phyloP scores from a whole-genome alignment of 2,888 invertebrate species.

The Nymphalis polychloros region DNA sequence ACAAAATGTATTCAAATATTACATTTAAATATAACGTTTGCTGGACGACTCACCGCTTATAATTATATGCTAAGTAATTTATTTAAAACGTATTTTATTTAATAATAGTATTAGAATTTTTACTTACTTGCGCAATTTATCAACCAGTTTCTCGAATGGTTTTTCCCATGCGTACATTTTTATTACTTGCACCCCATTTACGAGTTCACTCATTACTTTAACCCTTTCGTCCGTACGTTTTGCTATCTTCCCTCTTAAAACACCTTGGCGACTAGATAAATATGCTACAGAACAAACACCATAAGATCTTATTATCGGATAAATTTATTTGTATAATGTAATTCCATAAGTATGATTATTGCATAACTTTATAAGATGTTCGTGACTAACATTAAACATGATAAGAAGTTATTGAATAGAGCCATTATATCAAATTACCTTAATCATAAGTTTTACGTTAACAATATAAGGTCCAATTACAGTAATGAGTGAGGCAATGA shows the following conservation, averaged over 20 bases:
- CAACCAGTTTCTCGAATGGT: constrained; percentile 87
- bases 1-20: too few species aligned
- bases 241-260: constrained; percentile 83
- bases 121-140: constrained; percentile 84
- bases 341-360: too few species aligned
- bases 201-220: constrained; percentile 89
- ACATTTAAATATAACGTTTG: too few species aligned
- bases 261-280: constrained; percentile 70
- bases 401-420: too few species aligned
- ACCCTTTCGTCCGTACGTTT: constrained; percentile 88
- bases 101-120: background rate
- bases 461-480: background rate
- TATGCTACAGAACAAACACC: constrained; percentile 54
- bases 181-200: constrained; percentile 89
- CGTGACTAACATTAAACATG: too few species aligned
- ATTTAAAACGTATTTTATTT: too few species aligned
- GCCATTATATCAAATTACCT: too few species aligned
- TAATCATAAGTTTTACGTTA: constrained; percentile 1
- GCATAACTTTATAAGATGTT: too few species aligned
- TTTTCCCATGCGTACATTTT: constrained; percentile 95
- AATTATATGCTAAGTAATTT: too few species aligned
- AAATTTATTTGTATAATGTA: background rate
- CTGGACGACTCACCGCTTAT: too few species aligned
- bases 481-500: background rate
- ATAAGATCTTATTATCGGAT: background rate